Conservation (phyloP, 92 coral and sea anemone species). For the Pocillopora meandrina region DNA sequence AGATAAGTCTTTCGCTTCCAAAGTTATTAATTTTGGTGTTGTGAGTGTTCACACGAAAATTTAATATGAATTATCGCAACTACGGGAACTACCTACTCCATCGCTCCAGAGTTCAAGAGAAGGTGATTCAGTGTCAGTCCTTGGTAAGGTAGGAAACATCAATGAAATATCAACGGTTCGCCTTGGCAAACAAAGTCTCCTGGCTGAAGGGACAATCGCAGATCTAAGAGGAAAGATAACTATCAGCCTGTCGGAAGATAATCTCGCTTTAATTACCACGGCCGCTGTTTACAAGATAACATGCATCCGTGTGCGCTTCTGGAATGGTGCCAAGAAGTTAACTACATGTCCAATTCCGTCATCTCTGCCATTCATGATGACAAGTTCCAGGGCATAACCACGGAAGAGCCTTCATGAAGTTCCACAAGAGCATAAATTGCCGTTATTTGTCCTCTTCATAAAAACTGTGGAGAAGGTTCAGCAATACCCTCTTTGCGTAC, state of each 20-base stretch:
- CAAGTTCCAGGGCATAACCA: neutral
- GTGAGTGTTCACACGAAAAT: too few species aligned
- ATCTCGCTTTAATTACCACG: slow-evolving; percentile 26
- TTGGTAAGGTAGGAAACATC: neutral
- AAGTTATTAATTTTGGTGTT: too few species aligned
- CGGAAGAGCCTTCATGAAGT: neutral
- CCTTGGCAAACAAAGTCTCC: too few species aligned
- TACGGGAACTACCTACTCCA: too few species aligned
- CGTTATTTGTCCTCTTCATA: neutral
- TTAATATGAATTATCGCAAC: too few species aligned
- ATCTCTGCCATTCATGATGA: slow-evolving; percentile 17
- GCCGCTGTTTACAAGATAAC: slow-evolving; percentile 39
- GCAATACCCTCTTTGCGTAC: slow-evolving; percentile 12
- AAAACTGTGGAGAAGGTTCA: slow-evolving; percentile 1
- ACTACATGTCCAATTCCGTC: slow-evolving; percentile 13
- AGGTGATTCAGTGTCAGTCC: neutral
- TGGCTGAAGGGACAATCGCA: neutral
- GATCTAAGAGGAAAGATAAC: slow-evolving; percentile 38
- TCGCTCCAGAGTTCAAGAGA: slow-evolving; percentile 12
- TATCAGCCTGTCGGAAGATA: slow-evolving; percentile 29
- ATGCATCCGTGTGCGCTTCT: slow-evolving; percentile 28
- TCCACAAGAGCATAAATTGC: neutral
- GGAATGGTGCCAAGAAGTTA: slow-evolving; percentile 30
- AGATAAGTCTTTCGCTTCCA: too few species aligned
- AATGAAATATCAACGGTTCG: too few species aligned